Evolutionary conservation across 2,113 vertebrate genomes (phyloP).

Genomic region (Oriolus oriolus): DNA sequence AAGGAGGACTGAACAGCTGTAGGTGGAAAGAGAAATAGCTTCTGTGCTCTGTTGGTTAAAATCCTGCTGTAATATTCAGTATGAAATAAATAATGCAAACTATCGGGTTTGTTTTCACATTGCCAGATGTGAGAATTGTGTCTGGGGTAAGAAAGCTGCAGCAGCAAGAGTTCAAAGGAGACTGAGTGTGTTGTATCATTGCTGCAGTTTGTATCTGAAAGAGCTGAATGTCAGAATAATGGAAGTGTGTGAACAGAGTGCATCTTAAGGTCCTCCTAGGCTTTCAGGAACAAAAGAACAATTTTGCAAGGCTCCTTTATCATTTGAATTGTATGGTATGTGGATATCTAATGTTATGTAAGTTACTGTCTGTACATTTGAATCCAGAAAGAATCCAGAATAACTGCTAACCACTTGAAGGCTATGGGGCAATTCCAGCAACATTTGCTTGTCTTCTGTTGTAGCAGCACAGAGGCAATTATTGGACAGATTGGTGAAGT

Average conservation of each 20-base stretch:
- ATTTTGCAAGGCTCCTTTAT: neutral
- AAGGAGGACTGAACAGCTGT: neutral
- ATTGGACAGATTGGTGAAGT: neutral
- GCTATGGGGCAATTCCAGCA: neutral
- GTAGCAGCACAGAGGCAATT: neutral
- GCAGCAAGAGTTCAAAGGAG: neutral
- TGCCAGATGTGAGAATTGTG: neutral
- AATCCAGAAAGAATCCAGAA: neutral
- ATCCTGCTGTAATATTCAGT: neutral
- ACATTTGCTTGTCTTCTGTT: neutral
- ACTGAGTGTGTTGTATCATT: neutral
- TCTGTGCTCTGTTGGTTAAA: neutral
- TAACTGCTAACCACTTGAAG: neutral
- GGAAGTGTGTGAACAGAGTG: neutral
- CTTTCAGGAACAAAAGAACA: neutral
- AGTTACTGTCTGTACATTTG: neutral
- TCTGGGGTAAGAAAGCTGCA: neutral
- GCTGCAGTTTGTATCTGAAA: neutral
- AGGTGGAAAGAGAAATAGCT: neutral
- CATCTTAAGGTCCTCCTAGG: neutral
- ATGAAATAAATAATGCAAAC: neutral
- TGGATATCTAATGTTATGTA: neutral
- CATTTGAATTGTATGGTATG: neutral
- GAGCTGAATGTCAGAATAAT: neutral
- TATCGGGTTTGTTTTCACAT: neutral